phyloP scores from a whole-genome alignment of 1,140 invertebrate genomes.

The Musca vetustissima region DNA sequence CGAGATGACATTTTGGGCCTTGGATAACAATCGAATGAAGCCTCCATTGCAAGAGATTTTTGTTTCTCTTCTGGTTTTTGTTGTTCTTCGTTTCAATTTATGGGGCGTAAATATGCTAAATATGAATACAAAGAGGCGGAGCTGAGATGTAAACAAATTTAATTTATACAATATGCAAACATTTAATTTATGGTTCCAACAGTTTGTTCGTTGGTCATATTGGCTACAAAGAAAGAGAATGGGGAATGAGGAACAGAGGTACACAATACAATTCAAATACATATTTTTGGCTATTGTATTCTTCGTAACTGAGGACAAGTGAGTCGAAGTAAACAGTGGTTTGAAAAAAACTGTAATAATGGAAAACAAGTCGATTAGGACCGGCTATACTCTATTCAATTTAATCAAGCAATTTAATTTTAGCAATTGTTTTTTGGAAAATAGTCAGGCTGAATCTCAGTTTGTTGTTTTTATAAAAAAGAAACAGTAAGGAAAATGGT shows the following conservation, averaged over 20 bases:
- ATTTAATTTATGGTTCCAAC: conserved; percentile 44
- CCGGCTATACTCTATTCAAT: too few relatives aligned
- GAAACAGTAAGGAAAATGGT: too few relatives aligned
- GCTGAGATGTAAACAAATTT: conserved; percentile 47
- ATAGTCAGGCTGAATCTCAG: too few relatives aligned
- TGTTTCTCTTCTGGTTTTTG: too few relatives aligned
- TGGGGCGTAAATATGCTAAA: conserved; percentile 52
- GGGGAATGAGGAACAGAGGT: neutral
- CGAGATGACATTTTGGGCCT: conserved; percentile 16
- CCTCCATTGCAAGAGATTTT: too few relatives aligned
- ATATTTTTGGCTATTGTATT: neutral
- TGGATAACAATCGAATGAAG: conserved; percentile 13
- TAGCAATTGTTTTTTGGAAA: too few relatives aligned
- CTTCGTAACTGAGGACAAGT: neutral
- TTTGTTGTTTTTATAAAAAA: too few relatives aligned
- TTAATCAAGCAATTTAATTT: too few relatives aligned
- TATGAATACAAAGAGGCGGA: conserved; percentile 52
- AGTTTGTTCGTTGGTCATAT: neutral
- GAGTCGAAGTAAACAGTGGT: neutral
- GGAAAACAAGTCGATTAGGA: too few relatives aligned
- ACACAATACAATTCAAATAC: neutral
- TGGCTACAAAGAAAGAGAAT: too few relatives aligned
- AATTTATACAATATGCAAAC: conserved; percentile 55
- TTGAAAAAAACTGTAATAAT: too few relatives aligned
- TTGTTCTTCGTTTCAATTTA: too few relatives aligned